phyloP scores from a whole-genome alignment of 2,113 vertebrate genomes.

The Ciconia boyciana region DNA sequence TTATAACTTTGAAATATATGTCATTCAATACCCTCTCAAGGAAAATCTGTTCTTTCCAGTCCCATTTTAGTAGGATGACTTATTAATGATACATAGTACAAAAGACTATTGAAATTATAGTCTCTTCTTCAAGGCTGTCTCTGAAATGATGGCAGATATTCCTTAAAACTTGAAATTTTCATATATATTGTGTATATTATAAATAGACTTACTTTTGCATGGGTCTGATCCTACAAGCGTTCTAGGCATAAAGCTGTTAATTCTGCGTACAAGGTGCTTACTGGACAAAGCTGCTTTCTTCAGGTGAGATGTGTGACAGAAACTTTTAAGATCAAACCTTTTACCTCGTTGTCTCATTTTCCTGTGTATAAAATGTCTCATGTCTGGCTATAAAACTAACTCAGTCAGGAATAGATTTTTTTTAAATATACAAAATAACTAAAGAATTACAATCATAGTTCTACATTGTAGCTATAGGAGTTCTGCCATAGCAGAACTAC shows the following conservation, averaged over 20 bases:
- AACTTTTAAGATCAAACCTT: background rate
- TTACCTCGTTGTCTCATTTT: background rate
- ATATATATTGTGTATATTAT: background rate
- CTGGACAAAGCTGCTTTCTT: background rate
- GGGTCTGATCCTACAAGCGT: background rate
- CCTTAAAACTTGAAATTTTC: background rate
- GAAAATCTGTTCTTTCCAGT: background rate
- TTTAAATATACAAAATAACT: background rate
- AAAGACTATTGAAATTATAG: background rate
- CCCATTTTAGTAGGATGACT: background rate
- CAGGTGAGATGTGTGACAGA: background rate
- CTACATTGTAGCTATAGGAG: fast-evolving
- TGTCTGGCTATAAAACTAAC: background rate
- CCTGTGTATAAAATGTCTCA: background rate
- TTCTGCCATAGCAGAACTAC: background rate
- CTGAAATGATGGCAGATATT: background rate
- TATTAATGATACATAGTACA: background rate
- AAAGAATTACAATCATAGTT: background rate
- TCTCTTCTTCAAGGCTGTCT: background rate
- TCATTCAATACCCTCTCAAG: background rate
- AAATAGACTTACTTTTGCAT: background rate
- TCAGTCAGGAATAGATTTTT: background rate
- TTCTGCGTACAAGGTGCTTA: background rate
- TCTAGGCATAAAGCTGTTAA: background rate
- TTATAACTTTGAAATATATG: background rate